Evolutionary conservation across 2,113 vertebrate genomes (phyloP).

Genomic region (Chiloscyllium plagiosum): DNA sequence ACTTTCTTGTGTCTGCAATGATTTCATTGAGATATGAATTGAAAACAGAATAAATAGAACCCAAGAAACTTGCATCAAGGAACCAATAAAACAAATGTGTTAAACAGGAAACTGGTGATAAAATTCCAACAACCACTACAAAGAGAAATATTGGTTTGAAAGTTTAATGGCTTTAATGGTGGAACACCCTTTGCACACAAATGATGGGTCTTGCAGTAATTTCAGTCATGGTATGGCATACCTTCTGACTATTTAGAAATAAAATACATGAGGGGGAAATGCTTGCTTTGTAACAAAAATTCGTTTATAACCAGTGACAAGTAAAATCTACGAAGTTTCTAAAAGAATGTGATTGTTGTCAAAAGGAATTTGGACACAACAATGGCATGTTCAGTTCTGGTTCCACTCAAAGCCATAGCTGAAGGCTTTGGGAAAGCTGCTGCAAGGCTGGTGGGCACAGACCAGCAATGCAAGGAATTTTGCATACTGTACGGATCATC

Average conservation of each 20-base stretch:
- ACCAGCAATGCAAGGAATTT: constrained; percentile 92
- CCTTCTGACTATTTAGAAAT: constrained; percentile 37
- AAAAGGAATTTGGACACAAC: constrained; percentile 78
- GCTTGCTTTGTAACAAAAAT: constrained; percentile 46
- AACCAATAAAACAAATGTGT: not conserved
- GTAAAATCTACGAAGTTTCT: constrained; percentile 72
- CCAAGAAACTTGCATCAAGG: not conserved
- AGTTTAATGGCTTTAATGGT: not conserved
- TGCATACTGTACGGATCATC: constrained; percentile 99
- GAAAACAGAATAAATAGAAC: not conserved
- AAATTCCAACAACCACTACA: not conserved
- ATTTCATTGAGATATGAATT: constrained; percentile 17
- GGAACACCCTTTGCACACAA: not conserved
- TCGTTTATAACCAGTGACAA: constrained; percentile 80
- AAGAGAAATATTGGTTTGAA: not conserved
- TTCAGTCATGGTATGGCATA: constrained; percentile 38
- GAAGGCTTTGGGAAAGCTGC: constrained; percentile 68
- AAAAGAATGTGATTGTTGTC: constrained; percentile 94
- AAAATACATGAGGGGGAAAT: constrained; percentile 44
- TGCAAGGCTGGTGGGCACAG: constrained; percentile 89
- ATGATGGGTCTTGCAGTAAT: constrained; percentile 43
- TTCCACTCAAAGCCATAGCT: constrained; percentile 77
- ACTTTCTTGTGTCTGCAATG: not conserved
- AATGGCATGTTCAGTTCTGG: constrained; percentile 72
- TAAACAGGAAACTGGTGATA: not conserved